Conservation (phyloP, 1,140 invertebrate species). For the Laupala kohalensis region DNA sequence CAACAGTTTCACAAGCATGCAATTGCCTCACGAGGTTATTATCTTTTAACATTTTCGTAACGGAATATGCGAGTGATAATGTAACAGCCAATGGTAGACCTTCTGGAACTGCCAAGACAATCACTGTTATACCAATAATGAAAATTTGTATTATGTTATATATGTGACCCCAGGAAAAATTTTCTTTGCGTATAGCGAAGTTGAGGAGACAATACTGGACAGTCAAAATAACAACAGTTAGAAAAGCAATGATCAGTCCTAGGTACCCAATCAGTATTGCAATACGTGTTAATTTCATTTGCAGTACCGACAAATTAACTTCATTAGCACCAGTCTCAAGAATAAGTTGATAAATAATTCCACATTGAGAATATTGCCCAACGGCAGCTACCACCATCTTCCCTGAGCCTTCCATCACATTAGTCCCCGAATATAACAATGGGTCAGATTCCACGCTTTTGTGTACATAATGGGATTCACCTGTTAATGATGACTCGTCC, state of each 20-base stretch:
- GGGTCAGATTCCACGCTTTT: constrained; percentile 46
- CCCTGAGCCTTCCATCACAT: constrained; percentile 52
- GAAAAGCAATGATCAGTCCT: not conserved
- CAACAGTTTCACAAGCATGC: constrained; percentile 99
- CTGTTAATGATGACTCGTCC: constrained; percentile 57
- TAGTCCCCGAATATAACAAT: constrained; percentile 63
- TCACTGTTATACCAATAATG: constrained; percentile 98
- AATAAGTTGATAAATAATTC: constrained; percentile 51
- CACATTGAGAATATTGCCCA: constrained; percentile 50
- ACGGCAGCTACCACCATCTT: constrained; percentile 52
- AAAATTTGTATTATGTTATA: constrained; percentile 90
- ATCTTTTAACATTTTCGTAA: constrained; percentile 99
- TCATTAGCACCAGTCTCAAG: constrained; percentile 37
- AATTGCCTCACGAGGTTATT: constrained; percentile 98
- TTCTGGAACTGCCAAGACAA: constrained; percentile 98
- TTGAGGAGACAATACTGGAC: constrained; percentile 86
- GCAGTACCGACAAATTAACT: constrained; percentile 46
- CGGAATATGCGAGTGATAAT: constrained; percentile 93
- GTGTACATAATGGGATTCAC: constrained; percentile 60
- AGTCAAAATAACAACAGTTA: constrained; percentile 79
- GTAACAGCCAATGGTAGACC: constrained; percentile 96
- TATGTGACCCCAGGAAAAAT: constrained; percentile 67
- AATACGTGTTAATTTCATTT: constrained; percentile 51
- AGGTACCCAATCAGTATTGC: constrained; percentile 21
- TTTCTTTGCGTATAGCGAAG: constrained; percentile 64